Evolutionary conservation across 2,888 invertebrate species (phyloP).

Genomic region (Rhimphoctona megacephalus): DNA sequence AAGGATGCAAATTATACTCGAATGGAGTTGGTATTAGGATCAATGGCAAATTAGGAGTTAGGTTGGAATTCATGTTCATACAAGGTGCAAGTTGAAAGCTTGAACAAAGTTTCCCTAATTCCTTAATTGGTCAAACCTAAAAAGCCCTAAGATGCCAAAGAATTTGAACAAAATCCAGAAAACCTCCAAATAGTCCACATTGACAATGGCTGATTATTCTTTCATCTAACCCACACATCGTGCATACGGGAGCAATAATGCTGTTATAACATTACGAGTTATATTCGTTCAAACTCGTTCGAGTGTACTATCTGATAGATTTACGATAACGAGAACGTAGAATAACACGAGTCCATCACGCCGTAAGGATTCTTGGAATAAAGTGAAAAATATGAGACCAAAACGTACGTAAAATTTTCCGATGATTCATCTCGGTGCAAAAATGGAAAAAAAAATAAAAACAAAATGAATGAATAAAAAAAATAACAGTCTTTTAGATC

Average conservation of each 20-base stretch:
- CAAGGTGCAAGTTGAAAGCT: not conserved
- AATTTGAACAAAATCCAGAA: not conserved
- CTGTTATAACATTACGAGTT: not conserved
- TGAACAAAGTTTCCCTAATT: no score
- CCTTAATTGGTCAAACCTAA: no score
- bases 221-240: not conserved
- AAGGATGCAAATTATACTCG: not conserved
- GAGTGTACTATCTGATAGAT: conserved; percentile 32
- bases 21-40: not conserved
- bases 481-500: not conserved
- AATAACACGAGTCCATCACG: conserved; percentile 26
- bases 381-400: conserved; percentile 17
- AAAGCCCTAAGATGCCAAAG: no score
- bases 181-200: not conserved
- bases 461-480: conserved; percentile 15
- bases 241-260: not conserved
- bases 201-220: not conserved
- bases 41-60: not conserved
- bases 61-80: not conserved
- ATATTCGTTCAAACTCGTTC: conserved; percentile 9
- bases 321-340: conserved; percentile 44
- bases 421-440: not conserved
- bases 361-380: conserved; percentile 28
- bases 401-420: conserved; percentile 8
- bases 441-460: not conserved